Percentiles rank a stretch among this genome's conserved stretches.
These are phyloP conservation scores for Apus apus DNA, from an alignment of 2,113 vertebrate species.

Conservation along the genomic window DNA sequence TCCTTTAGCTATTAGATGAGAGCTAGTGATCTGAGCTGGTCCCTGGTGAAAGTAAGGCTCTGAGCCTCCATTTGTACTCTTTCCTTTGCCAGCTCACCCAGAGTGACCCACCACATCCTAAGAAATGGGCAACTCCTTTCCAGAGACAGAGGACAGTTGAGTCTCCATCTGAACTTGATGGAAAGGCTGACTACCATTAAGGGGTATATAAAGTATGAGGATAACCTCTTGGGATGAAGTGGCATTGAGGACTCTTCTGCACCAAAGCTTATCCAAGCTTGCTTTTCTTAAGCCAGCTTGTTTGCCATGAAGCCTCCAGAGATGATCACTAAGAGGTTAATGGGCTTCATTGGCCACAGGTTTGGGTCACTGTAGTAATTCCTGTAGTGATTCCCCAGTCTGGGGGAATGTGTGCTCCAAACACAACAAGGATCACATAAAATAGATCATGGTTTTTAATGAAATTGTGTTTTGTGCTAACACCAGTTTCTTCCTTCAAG, in stretches of 20 bases:
- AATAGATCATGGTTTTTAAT: not conserved
- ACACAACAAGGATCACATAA: not conserved
- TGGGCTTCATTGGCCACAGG: not conserved
- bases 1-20: not conserved
- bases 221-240: not conserved
- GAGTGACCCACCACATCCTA: not conserved
- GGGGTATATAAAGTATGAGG: not conserved
- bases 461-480: not conserved
- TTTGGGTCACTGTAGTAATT: not conserved
- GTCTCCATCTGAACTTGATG: not conserved
- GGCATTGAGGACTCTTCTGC: not conserved
- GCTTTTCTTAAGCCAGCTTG: not conserved
- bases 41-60: not conserved
- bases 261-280: not conserved
- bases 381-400: not conserved
- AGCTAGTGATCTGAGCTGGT: not conserved
- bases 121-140: not conserved
- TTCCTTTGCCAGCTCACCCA: not conserved
- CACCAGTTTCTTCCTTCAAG: not conserved
- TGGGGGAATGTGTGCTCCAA: not conserved
- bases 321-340: not conserved
- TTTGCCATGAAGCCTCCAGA: not conserved
- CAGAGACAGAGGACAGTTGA: not conserved
- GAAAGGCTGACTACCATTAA: not conserved
- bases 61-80: not conserved